Conservation (phyloP, 2,888 invertebrate genomes). For the Ophion slaviceki region DNA sequence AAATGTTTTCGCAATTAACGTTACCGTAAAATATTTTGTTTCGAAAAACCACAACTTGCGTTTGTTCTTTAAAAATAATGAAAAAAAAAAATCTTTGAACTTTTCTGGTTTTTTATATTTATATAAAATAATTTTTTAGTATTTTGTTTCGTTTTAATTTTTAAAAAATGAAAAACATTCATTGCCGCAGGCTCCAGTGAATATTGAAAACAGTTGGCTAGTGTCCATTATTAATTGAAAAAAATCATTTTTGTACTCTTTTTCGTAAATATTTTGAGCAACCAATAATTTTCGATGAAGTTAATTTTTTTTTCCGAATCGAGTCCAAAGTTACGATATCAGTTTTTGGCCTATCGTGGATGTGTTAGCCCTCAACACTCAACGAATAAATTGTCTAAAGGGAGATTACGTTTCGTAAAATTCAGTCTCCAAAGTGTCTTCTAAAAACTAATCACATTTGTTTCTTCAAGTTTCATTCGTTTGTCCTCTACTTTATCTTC, state of each 20-base stretch:
- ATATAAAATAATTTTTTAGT: background rate
- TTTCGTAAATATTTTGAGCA: background rate
- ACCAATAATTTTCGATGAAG: background rate
- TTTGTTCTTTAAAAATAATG: too few relatives aligned
- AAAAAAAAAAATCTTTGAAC: background rate
- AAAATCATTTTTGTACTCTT: background rate
- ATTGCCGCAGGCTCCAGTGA: background rate
- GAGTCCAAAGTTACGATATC: background rate
- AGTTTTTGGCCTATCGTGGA: background rate
- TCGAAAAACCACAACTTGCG: too few relatives aligned
- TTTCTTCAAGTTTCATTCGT: slow-evolving; percentile 27
- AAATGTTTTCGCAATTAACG: background rate
- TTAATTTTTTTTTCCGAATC: background rate
- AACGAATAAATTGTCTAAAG: slow-evolving; percentile 49
- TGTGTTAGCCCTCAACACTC: slow-evolving; percentile 1
- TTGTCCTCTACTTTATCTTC: slow-evolving; percentile 37
- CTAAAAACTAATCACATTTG: slow-evolving; percentile 63
- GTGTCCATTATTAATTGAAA: background rate
- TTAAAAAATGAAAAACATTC: background rate
- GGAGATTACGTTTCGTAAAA: slow-evolving; percentile 58
- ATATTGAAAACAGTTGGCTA: background rate
- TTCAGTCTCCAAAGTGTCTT: slow-evolving; percentile 68
- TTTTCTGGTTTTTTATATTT: background rate
- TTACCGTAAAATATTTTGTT: background rate
- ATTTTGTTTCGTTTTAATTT: background rate